Percentiles rank a stretch among this genome's conserved stretches.
Evolutionary conservation across 1,140 invertebrate species (phyloP).

Genomic region (Nasonia longicornis): DNA sequence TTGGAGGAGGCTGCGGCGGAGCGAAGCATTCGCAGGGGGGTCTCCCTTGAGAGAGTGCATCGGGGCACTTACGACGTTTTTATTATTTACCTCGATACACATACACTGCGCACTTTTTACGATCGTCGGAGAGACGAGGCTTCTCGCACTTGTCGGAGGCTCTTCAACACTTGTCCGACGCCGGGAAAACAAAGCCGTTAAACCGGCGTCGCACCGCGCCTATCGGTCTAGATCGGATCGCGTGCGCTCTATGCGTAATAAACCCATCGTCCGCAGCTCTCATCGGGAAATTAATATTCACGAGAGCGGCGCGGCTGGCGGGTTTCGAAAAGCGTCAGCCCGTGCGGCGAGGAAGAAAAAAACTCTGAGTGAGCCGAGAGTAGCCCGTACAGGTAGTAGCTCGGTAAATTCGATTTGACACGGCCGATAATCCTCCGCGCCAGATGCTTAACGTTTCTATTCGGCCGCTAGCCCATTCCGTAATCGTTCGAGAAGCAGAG

Average conservation of each 20-base stretch:
- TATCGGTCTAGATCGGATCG: neutral
- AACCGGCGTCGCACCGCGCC: neutral
- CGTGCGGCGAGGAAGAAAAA: neutral
- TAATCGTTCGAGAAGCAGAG: neutral
- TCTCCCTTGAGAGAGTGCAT: too few relatives aligned
- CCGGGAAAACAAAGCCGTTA: constrained; percentile 26
- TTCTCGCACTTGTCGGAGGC: neutral
- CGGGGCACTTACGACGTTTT: too few relatives aligned
- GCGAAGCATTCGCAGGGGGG: neutral
- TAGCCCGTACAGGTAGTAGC: constrained; percentile 20
- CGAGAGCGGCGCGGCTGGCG: neutral
- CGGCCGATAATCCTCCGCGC: constrained; percentile 34
- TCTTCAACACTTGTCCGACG: neutral
- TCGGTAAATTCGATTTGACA: constrained; percentile 42
- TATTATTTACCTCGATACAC: too few relatives aligned
- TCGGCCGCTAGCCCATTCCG: neutral
- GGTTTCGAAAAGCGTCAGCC: constrained; percentile 7
- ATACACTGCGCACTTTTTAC: neutral
- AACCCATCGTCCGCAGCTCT: neutral
- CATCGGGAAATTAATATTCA: neutral
- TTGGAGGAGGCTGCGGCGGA: neutral
- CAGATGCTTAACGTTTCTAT: constrained; percentile 43
- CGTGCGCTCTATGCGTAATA: too few relatives aligned
- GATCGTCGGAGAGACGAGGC: neutral
- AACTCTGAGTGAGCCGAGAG: neutral